Evolutionary conservation across 2,797 vertebrate species (phyloP), one percentile per base, ranked within the genome.

Genomic region (Anguilla megastoma): DNA sequence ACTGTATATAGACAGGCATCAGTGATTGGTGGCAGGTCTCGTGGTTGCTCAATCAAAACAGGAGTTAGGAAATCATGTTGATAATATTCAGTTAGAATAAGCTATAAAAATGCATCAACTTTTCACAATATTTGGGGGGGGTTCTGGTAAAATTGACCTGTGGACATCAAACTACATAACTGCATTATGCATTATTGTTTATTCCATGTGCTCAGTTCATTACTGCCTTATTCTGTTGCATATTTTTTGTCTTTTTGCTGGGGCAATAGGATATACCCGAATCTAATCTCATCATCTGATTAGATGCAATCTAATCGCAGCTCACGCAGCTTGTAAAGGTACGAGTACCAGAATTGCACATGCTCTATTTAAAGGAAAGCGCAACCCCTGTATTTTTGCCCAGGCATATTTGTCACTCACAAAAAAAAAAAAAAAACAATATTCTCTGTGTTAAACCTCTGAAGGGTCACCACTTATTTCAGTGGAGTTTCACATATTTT

Each of bases 401-500:
- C 21, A 50, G 41, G 18, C 45, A 21, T 50, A 82, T 45, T 48
- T 45, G 41, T 48, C 41, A 50, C 45, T 41, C 36, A 41, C 3
- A 41, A 41, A 41, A 41, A 41, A 41, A 41, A 41, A n/a, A 45
- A n/a, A 21, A 82, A 2, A n/a, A 8, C 41, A 48, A 24, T 48
- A 48, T 82, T n/a, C 6, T 50, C 18, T 50, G 41, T 24, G 18
- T 45, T 50, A 82, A 82, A 50, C 45, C 21, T 82, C 45, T 12
- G 24, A 50, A 50, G 79, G 21, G 41, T 82, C 24, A 50, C 45
- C 41, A 80, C 76, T 45, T 93, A 89, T 91, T 89, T 90, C 56
- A 89, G 87, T 76, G 58, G 74, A 85, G 92, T 92, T 92, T 91
- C 3, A 88, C 79, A 56, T 84, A 80, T 87, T 84, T 30, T 88